A percentile compares a stretch with the other conserved stretches of the same genome.
Conservation (phyloP, 2,113 vertebrate genomes). For the Microtus pennsylvanicus region DNA sequence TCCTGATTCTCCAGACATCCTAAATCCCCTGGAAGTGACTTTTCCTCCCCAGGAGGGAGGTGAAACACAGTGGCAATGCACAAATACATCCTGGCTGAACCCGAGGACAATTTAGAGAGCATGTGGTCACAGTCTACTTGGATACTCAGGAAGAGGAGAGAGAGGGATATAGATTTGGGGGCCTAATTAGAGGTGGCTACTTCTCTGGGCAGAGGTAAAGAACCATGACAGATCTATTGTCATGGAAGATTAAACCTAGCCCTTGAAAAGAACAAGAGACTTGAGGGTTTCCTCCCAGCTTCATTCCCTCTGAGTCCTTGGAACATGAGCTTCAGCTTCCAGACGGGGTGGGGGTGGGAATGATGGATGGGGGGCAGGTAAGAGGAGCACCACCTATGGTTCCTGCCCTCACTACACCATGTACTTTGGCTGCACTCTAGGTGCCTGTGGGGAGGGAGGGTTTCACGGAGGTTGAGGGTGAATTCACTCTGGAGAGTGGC, state of each 20-base stretch:
- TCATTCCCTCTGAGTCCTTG: background rate
- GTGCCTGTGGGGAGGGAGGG: background rate
- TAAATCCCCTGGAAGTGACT: background rate
- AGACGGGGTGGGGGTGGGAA: background rate
- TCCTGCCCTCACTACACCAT: background rate
- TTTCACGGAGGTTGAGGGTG: background rate
- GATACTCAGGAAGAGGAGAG: background rate
- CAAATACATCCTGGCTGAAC: background rate
- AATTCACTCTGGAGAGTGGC: background rate
- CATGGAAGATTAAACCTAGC: background rate
- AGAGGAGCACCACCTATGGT: background rate
- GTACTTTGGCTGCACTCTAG: background rate
- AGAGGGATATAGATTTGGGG: background rate
- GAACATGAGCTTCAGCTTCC: background rate
- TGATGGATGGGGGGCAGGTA: background rate
- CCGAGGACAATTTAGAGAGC: background rate
- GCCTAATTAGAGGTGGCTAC: too few relatives aligned
- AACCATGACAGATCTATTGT: background rate
- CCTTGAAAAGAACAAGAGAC: background rate
- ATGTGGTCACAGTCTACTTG: background rate
- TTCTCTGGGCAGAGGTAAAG: background rate
- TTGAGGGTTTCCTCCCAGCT: background rate
- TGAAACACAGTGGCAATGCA: background rate
- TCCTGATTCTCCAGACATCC: background rate
- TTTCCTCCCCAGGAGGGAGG: background rate